These are phyloP conservation scores for Proteles cristata DNA, from an alignment of 2,113 vertebrate species.

Conservation along the genomic window DNA sequence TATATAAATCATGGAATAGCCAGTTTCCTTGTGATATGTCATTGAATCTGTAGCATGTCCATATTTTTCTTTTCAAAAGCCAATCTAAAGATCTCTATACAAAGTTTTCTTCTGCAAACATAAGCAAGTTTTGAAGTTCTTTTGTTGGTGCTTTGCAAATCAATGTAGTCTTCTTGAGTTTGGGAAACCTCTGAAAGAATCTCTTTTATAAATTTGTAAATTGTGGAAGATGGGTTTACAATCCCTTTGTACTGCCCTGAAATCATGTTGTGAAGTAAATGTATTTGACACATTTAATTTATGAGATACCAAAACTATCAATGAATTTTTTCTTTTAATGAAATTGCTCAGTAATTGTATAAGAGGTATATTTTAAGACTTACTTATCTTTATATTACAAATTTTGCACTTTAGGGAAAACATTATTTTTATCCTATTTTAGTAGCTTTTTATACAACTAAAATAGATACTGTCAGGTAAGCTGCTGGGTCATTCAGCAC, in stretches of 20 bases:
- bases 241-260: background rate
- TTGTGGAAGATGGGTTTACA: background rate
- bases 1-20: background rate
- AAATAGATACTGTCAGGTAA: background rate
- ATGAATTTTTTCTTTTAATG: background rate
- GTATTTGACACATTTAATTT: conserved; percentile 34
- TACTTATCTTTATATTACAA: background rate
- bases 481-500: background rate
- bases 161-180: conserved; percentile 54
- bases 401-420: background rate
- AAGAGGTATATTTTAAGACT: conserved; percentile 48
- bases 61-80: conserved; percentile 64
- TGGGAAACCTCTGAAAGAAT: conserved; percentile 47
- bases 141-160: conserved; percentile 58
- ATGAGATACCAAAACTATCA: conserved; percentile 50
- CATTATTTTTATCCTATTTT: background rate
- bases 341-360: background rate
- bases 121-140: conserved; percentile 47
- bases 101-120: conserved; percentile 64
- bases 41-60: conserved; percentile 60
- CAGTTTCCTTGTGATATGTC: background rate
- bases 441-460: conserved; percentile 45
- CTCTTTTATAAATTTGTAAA: conserved; percentile 68
- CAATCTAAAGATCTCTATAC: conserved; percentile 54
- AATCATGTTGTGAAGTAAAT: conserved; percentile 51